Evolutionary conservation across 2,113 vertebrate genomes (phyloP), one percentile per base, ranked within the genome.

Genomic region (Clupea harengus): DNA sequence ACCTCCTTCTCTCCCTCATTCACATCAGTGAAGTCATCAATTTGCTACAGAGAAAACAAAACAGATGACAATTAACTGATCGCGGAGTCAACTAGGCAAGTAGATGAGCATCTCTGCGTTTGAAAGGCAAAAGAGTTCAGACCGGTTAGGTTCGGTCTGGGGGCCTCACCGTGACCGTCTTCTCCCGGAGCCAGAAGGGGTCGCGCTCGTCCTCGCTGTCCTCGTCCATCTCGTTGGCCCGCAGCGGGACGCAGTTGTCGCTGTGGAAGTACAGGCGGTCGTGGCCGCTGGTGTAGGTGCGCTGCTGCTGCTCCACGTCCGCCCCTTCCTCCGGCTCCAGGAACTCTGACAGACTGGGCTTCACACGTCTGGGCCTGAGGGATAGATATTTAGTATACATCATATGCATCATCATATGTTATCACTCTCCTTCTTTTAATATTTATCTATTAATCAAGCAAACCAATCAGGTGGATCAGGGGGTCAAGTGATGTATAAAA

Each of bases 1-100:
- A 99, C 97, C 95, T 99, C 98, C 89, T 99, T 99, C 93, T 99
- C 98, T 28, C 98, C 98, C 95, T 99, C 98, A 88, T 99, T 99
- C 86, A 99, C 98, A 86, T 99, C 98, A 2, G 96, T 99, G 94
- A 99, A 99, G 84, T 99, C 98, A 90, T 99, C 98, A 82, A 99
- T 99, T 99, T 99, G 98, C 98, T 99, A 90, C 90, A 54, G 81
- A 6, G 57, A 82, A 83, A 88, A 22, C 39, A 54, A 22, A 85
- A 28, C 67, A 28, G 72, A 32, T 32, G 72, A 78, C 72, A 39
- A 11, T 75, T 11, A 6, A 7, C 57, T 6, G 10, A 52, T 52
- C 6, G 2, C 11, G 15, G 47, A 49, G 50, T 52, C 13, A 52
- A 52, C 0, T 11, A 3, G 50, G 4, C 10, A 52, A 52, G 6